phyloP scores from a whole-genome alignment of 2,797 vertebrate genomes.

The Poliocrania exsul region DNA sequence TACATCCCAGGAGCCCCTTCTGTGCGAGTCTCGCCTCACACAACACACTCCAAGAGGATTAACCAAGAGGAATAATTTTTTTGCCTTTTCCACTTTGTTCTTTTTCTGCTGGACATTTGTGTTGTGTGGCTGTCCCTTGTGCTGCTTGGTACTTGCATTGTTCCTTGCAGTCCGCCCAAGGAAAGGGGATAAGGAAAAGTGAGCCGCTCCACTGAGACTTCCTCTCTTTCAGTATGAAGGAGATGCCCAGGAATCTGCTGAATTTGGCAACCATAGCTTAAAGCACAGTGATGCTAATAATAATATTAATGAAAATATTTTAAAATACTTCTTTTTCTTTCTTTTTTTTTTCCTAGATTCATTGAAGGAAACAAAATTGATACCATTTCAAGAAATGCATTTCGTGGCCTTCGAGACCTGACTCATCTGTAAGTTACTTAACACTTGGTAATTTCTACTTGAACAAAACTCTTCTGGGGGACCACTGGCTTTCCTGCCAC shows the following conservation, averaged over 20 bases:
- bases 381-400: conserved; percentile 90
- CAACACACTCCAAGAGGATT: not conserved
- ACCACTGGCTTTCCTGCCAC: not conserved
- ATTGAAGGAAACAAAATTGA: conserved; percentile 97
- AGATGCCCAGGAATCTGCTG: not conserved
- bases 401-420: conserved; percentile 94
- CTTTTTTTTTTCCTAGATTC: conserved; percentile 80
- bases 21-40: not conserved
- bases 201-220: not conserved
- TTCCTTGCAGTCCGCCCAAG: not conserved
- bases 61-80: not conserved
- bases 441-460: not conserved
- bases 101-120: not conserved
- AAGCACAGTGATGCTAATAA: not conserved
- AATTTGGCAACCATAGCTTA: not conserved
- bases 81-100: not conserved
- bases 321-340: not conserved
- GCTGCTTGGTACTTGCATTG: not conserved
- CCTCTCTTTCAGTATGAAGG: not conserved
- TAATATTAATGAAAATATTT: not conserved
- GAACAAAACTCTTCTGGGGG: not conserved
- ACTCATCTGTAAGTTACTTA: conserved; percentile 92
- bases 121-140: not conserved
- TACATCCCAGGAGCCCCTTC: not conserved
- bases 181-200: not conserved